Evolutionary conservation across 2,888 invertebrate genomes (phyloP), one percentile per base, ranked within the genome.

Genomic region (Brassicogethes aeneus): DNA sequence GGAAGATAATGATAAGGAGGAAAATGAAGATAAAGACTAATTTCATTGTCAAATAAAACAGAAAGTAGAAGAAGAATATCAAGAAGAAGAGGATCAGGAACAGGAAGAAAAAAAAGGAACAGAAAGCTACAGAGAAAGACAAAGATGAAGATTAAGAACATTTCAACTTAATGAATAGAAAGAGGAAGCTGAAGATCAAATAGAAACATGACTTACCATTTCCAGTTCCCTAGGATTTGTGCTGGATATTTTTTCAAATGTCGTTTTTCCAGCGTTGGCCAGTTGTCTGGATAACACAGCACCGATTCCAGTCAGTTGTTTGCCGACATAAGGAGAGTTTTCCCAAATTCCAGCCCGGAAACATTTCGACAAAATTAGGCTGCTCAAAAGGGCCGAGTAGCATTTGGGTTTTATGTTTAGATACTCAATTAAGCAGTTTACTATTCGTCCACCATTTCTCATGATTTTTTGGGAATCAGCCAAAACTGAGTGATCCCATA

Each of bases 211-310:
- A 45, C 51, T 57, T 58, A 80, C 80, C 69, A 80, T 69, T 71
- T 87, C 87, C 51, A 88, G 68, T 56, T 84, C 80, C 54, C 85
- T 72, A 1, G 86, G 83, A 68, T 83, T 80, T 16, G 79, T 75
- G 47, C 78, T 74, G 43, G 75, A 70, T 16, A 87, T 62, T 39
- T 74, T 65, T 59, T 77, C 68, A 56, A 87, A 81, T 37, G 76
- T 76, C 1, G 73, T 75, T 61, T 85, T 78, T 8, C 82, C 83
- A 41, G 82, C 77, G 35, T 75, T 72, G 0, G 75, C 81, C 3
- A 88, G 64, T 17, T 77, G 64, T 1, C 71, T 70, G 13, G 84
- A 79, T 48, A 80, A 72, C 1, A 77, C 74, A 5, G 75, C 74
- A 1, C 85, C 85, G 45, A 87, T 84, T 34, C 82, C 81, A 41